Evolutionary conservation across 2,797 vertebrate species (phyloP).

Genomic region (Epinephelus malabaricus): DNA sequence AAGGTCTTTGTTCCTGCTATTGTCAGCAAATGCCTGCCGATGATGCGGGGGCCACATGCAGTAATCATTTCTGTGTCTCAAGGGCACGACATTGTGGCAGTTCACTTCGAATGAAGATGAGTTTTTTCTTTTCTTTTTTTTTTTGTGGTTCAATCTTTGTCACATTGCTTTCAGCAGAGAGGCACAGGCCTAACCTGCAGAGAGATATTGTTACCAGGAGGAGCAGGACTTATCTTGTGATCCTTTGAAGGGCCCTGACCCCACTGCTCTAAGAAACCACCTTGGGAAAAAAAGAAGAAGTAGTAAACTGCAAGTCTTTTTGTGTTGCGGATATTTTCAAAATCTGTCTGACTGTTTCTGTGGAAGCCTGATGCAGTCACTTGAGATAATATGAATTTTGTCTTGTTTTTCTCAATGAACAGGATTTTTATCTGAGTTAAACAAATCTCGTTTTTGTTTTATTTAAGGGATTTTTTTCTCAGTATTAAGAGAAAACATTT

Average conservation of each 20-base stretch:
- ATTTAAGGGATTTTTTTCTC: no score
- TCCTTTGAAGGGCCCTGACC: neutral
- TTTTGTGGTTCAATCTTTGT: conserved; percentile 33
- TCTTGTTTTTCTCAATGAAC: no score
- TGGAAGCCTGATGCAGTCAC: no score
- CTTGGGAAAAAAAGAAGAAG: neutral
- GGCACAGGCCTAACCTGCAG: neutral
- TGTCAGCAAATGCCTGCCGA: conserved; percentile 73
- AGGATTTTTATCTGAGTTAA: no score
- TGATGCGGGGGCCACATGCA: conserved; percentile 43
- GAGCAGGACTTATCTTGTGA: neutral
- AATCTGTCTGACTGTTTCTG: neutral
- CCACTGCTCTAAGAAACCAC: neutral
- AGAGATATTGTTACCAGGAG: neutral
- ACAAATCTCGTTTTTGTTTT: no score
- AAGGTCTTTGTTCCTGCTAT: conserved; percentile 75
- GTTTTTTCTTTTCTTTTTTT: conserved; percentile 19
- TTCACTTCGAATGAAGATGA: conserved; percentile 44
- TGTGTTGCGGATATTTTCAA: neutral
- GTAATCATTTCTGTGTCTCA: conserved; percentile 63
- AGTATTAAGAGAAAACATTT: no score
- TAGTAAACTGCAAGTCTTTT: neutral
- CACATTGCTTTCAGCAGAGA: conserved; percentile 15
- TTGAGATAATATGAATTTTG: no score
- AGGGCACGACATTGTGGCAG: conserved; percentile 58